Base-by-base conservation (phyloP, 2,888 invertebrate species). In the Linnaemya vulpina region DNA sequence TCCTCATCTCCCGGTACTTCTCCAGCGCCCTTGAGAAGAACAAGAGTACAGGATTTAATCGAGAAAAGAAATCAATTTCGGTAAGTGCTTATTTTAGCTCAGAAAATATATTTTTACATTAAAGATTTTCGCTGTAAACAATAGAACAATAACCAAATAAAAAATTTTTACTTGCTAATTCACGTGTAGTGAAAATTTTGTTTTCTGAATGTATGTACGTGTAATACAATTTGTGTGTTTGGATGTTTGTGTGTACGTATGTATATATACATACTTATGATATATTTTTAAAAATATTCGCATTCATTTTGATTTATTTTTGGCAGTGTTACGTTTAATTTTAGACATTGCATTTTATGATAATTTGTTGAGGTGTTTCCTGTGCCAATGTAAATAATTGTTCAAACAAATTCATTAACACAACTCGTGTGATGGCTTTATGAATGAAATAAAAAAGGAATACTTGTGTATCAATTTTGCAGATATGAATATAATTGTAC, bases 51-150 rank as follows among this genome's bases (percentile, higher is more conserved):
- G 15, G 94, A 94, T 87, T 92, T 96, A 79, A 94, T 94, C 53
- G 95, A 96, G 88, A 95, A 94, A 90, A 93, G 95, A 22, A 95
- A 95, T 88, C 95, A 94, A 75, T 96, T 96, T 92, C 94, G 95
- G 96, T 95, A 89, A 92, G 93, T 84, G 93, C 83, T 40, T 51
- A 30, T 68, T 22, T 46, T 17, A 30, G 3, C 4, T 11, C n/a
- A 8, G 3, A 8, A 60, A 9, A 8, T 8, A 49, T 22, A 22
- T 30, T 30, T 38, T 22, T 38, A 7, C 35, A 35, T 35, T 0
- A 30, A 65, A 60, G 20, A 51, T 20, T 13, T 13, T 20, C 60
- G 20, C 10, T 46, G 30, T 73, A 73, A 73, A 60, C 73, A 67
- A 58, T 73, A 10, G 49, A 67, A 20, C 0, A 43, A 46, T 38